A percentile compares a stretch with the other conserved stretches of the same genome.
Evolutionary conservation across 2,888 invertebrate species (phyloP).

Genomic region (Oxytorus armatus): DNA sequence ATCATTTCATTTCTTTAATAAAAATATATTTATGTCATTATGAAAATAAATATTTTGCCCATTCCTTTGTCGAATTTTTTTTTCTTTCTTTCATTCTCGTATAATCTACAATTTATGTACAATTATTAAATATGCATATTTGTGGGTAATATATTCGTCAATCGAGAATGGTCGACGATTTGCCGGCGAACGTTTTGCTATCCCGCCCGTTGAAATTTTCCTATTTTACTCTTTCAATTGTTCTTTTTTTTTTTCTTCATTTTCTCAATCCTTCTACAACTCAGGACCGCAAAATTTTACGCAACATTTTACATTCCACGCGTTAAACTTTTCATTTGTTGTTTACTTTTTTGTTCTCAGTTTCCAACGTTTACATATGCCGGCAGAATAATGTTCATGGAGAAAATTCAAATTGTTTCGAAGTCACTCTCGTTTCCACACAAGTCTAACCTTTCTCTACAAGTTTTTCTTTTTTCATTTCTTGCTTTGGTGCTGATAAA

Average conservation of each 20-base stretch:
- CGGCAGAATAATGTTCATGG: too few species aligned
- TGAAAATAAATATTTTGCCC: conserved; percentile 24
- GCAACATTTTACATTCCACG: neutral
- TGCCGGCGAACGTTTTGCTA: conserved; percentile 65
- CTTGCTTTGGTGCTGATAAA: too few species aligned
- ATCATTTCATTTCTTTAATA: neutral
- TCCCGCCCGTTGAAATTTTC: conserved; percentile 47
- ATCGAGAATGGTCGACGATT: conserved; percentile 45
- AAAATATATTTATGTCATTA: neutral
- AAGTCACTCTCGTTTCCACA: too few species aligned
- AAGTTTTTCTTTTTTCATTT: too few species aligned
- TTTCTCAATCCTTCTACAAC: neutral
- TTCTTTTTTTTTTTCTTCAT: neutral
- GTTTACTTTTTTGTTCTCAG: too few species aligned
- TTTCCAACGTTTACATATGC: too few species aligned
- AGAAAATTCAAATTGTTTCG: too few species aligned
- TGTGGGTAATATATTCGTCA: conserved; percentile 9
- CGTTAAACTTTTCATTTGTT: too few species aligned
- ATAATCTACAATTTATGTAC: conserved; percentile 61
- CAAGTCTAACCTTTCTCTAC: too few species aligned
- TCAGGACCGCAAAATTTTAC: neutral
- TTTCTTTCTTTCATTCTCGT: neutral
- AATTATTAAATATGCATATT: conserved; percentile 4
- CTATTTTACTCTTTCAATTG: too few species aligned
- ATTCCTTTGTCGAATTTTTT: conserved; percentile 1